phyloP scores from a whole-genome alignment of 2,888 invertebrate genomes.

The Pseudococcus viburni region DNA sequence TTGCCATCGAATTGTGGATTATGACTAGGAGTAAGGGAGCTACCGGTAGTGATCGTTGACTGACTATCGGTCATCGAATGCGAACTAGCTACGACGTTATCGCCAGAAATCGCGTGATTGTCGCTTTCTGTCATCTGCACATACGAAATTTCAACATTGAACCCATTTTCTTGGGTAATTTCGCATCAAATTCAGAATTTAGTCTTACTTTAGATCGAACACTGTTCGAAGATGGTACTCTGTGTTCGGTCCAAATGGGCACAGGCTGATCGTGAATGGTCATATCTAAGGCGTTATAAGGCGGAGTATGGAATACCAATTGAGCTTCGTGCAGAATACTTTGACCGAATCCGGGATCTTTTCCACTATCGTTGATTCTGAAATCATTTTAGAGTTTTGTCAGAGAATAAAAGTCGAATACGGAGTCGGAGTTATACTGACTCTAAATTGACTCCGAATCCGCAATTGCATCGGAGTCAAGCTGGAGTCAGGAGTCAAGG shows the following conservation, averaged over 20 bases:
- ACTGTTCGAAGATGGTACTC: slow-evolving; percentile 59
- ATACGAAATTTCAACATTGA: not conserved
- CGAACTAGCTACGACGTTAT: slow-evolving; percentile 45
- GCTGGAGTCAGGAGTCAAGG: too few species aligned
- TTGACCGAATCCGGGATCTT: slow-evolving; percentile 94
- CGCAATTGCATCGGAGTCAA: too few species aligned
- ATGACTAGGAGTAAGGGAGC: slow-evolving; percentile 71
- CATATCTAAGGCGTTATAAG: slow-evolving; percentile 85
- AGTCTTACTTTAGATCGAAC: slow-evolving; percentile 50
- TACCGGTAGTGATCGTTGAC: slow-evolving; percentile 67
- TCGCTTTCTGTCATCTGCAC: slow-evolving; percentile 56
- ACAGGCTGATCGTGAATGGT: slow-evolving; percentile 69
- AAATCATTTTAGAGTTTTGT: not conserved
- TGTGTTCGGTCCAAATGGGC: slow-evolving; percentile 67
- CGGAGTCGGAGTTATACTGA: too few species aligned
- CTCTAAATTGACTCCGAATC: too few species aligned
- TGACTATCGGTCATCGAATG: slow-evolving; percentile 66
- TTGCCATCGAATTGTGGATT: slow-evolving; percentile 72
- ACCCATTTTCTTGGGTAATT: too few species aligned
- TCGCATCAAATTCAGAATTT: not conserved
- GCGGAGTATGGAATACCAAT: slow-evolving; percentile 91
- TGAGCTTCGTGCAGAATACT: slow-evolving; percentile 90
- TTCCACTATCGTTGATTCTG: slow-evolving; percentile 82
- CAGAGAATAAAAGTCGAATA: too few species aligned
- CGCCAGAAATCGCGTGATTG: slow-evolving; percentile 26